Base-by-base conservation (phyloP, 2,797 vertebrate genomes). In the Chaenodraco wilsoni region DNA sequence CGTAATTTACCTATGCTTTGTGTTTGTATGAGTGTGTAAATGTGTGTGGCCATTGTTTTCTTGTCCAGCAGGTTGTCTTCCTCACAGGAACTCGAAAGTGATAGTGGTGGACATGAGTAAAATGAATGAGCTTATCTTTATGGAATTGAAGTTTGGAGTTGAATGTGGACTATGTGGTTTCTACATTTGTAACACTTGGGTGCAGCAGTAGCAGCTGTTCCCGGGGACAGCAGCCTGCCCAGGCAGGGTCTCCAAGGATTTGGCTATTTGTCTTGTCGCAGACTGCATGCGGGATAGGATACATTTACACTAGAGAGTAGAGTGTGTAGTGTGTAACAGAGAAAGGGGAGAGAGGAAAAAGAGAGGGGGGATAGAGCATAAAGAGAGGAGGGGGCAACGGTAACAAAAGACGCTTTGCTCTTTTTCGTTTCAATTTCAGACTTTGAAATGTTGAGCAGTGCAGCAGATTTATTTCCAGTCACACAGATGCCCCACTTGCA, bases 191-290 rank as follows among this genome's bases (percentile, higher is more conserved):
- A 87, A 84, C 85, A 86, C 82, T 85, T 67, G 84, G 70, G 59
- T 85, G 84, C 86, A 82, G 87, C 85, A 74, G 78, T 2, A 79
- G 85, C 89, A 88, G 85, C 85, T 90, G 90, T 62, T 85, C 79
- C 51, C 33, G 33, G 8, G 33, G 61, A 60, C 84, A 82, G 87
- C 84, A 87, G 87, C 71, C 71, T 61, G 82, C 70, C 52, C 1
- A 19, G 65, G 79, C 1, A 19, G 68, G 81, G 82, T 91, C 91
- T 85, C 89, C 61, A 23, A 79, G 88, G 90, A 87, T 80, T 68
- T 19, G 85, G 81, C 78, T 88, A 65, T 91, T 89, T 87, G 88
- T 88, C 83, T 88, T 91, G 89, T 86, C 89, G 87, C 86, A 91
- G 87, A 51, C 82, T 84, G 86, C 85, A 83, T 82, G 84, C 76